These are phyloP conservation scores for Oxyteleia sp. DNA, from an alignment of 2,888 invertebrate genomes.

Conservation along the genomic window DNA sequence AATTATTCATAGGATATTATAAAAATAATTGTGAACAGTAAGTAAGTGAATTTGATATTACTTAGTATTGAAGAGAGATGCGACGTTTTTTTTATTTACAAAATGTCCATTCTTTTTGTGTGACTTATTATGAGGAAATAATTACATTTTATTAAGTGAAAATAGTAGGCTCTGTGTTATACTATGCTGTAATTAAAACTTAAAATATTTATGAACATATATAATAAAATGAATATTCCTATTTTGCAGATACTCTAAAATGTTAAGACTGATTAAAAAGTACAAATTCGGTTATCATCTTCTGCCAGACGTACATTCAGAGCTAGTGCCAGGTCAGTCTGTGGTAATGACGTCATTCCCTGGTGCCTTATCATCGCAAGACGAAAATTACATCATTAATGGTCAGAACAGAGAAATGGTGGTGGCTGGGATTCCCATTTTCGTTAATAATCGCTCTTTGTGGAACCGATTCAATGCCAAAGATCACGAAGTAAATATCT, in stretches of 20 bases:
- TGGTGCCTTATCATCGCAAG: constrained; percentile 93
- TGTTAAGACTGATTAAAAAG: constrained; percentile 94
- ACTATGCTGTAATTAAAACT: no score
- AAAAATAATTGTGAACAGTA: no score
- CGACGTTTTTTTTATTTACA: no score
- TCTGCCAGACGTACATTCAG: constrained; percentile 87
- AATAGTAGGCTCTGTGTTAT: no score
- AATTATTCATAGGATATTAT: no score
- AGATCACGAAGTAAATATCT: constrained; percentile 88
- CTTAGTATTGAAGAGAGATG: no score
- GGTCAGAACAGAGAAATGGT: constrained; percentile 89
- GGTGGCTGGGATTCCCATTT: constrained; percentile 93
- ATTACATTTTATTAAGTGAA: no score
- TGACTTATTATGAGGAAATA: no score
- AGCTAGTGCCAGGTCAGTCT: constrained; percentile 90
- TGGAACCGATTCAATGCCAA: constrained; percentile 91
- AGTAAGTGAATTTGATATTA: no score
- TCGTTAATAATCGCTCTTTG: constrained; percentile 91
- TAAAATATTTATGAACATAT: no score
- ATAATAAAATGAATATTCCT: background rate
- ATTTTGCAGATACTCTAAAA: constrained; percentile 91
- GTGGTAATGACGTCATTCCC: constrained; percentile 95
- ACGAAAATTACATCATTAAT: constrained; percentile 93
- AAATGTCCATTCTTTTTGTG: no score
- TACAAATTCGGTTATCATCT: constrained; percentile 93